Base-by-base conservation (phyloP, 1,140 invertebrate genomes). In the Chrysoperla carnea region DNA sequence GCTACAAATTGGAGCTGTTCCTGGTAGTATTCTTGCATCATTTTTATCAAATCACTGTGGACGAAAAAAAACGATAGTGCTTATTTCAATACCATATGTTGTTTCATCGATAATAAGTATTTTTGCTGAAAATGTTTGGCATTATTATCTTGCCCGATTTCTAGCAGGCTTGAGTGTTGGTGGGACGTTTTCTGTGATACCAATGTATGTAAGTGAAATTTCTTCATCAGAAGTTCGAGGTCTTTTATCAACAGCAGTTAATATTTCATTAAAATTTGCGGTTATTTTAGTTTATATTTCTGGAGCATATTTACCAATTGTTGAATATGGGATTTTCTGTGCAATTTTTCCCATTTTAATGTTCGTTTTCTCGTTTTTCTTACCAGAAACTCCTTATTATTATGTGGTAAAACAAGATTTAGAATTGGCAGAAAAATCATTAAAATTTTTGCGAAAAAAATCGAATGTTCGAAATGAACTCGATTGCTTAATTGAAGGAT, bases 191-290 rank as follows among this genome's bases (percentile, higher is more conserved):
- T 57, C 62, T 0, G 63, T 68, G 0, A 48, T 70, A 2, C 69
- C 69, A 0, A 62, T 62, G 14, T 72, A 64, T 45, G 57, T 70
- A 0, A 62, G 62, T n/a, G 69, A 71, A 47, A 64, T 71, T 4
- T 53, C 64, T 0, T 61, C 68, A 52, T 50, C 52, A 15, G 36
- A 28, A 13, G 50, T 49, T 31, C 42, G 57, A 11, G 57, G 57
- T 8, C 35, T 42, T 29, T 42, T 52, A 39, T 50, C 55, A 6
- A 41, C 42, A 6, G 36, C 46, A 5, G 48, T 56, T 46, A 53
- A 55, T 44, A 41, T 48, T 43, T 54, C 51, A 23, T 23, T 23
- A 5, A 23, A 2, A 23, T 23, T 23, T 23, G 2, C 17, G 5
- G 17, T 23, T 23, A 23, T 23, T 23, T 23, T 23, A 5, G 2